A percentile compares a stretch with the other conserved stretches of the same genome.
Conservation (phyloP, 2,888 invertebrate species). For the Trachelus iudaicus region DNA sequence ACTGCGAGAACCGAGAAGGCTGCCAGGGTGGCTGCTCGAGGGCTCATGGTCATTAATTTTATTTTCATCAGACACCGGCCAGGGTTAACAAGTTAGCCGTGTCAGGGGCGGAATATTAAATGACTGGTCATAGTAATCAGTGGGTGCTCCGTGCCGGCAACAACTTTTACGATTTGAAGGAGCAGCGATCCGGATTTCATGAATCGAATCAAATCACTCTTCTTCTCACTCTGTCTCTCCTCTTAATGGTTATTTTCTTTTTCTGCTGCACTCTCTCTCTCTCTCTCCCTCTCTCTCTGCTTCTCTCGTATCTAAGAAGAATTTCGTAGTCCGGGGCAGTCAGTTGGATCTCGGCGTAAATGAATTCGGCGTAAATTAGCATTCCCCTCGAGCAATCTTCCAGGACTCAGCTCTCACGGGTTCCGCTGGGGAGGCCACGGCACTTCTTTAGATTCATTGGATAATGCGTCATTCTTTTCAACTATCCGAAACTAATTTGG, state of each 20-base stretch:
- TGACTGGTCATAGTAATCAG: slow-evolving; percentile 36
- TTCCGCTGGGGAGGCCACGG: slow-evolving; percentile 16
- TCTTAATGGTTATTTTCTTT: not conserved
- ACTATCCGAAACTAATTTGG: slow-evolving; percentile 62
- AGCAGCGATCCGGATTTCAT: not conserved
- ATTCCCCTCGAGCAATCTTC: slow-evolving; percentile 45
- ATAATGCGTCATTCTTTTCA: slow-evolving; percentile 57
- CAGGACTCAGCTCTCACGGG: not conserved
- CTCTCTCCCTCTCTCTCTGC: slow-evolving; percentile 14
- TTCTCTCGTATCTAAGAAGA: slow-evolving; percentile 11
- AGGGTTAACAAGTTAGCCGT: slow-evolving; percentile 32
- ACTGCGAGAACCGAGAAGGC: slow-evolving; percentile 20
- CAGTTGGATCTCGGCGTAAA: slow-evolving; percentile 27
- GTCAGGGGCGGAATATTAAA: slow-evolving; percentile 32
- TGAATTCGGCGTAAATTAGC: slow-evolving; percentile 45
- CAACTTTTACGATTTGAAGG: not conserved
- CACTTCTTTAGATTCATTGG: slow-evolving; percentile 37
- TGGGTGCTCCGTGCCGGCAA: slow-evolving; percentile 9
- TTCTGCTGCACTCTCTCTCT: not conserved
- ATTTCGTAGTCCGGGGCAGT: slow-evolving; percentile 2
- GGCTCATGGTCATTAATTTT: slow-evolving; percentile 39
- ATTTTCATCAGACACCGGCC: slow-evolving; percentile 30
- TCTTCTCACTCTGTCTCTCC: not conserved
- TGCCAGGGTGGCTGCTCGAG: slow-evolving; percentile 23
- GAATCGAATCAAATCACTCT: not conserved